Evolutionary conservation across 2,113 vertebrate species (phyloP), one percentile per base, ranked within the genome.

Genomic region (Mirounga angustirostris): DNA sequence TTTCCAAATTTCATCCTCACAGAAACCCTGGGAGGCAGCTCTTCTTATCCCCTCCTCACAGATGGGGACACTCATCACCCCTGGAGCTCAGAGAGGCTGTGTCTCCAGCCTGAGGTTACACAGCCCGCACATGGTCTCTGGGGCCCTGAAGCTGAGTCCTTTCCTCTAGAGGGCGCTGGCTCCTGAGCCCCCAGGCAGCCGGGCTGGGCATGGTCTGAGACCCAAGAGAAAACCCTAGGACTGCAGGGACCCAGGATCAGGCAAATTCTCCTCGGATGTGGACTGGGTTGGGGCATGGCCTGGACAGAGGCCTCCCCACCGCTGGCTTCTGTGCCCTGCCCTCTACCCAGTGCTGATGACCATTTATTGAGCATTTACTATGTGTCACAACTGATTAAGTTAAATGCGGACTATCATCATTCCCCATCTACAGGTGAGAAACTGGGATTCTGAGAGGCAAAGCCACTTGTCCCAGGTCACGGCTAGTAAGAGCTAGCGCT

Each of bases 1-100:
- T 84, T 93, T 89, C 97, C 96, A 97, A 80, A 59, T 69, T 81
- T 84, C 63, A 78, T 73, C 76, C 88, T 21, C 63, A 50, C 52
- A 46, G 46, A 14, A 74, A 19, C 65, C 50, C 74, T 58, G 80
- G 33, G 71, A 95, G 95, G 61, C n/a, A 89, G 73, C 54, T 40
- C 91, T 76, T 65, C 88, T 67, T 50, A 58, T n/a, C 63, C n/a
- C 52, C 67, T 22, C 46, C 12, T 59, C 95, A 9, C 36, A 28
- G 91, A 92, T 8, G 50, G 86, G 74, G 36, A 52, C 15, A 12
- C 0, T n/a, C 69, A 46, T 36, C 30, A 82, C 13, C 76, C 19
- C 74, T 6, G n/a, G 61, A 28, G 46, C 74, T 69, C 92, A 91
- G 94, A 58, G 78, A 86, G n/a, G 19, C 15, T 54, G n/a, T 43